A percentile compares a stretch with the other conserved stretches of the same genome.
Evolutionary conservation across 1,140 invertebrate genomes (phyloP).

Genomic region (roundworm (Caenorhabditis elegans)): DNA sequence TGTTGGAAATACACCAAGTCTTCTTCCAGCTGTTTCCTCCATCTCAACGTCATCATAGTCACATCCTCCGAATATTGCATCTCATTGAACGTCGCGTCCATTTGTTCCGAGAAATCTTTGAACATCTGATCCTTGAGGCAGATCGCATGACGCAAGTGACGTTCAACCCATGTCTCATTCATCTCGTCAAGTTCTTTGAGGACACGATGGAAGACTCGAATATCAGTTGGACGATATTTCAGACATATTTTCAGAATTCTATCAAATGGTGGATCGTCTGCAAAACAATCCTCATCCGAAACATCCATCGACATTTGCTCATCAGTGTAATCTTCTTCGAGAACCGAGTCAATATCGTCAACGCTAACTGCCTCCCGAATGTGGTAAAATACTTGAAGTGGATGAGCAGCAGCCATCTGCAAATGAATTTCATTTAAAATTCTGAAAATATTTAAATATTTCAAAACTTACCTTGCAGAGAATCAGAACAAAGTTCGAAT

Average conservation of each 20-base stretch:
- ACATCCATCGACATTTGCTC: not conserved
- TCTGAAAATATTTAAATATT: not conserved
- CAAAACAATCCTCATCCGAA: not conserved
- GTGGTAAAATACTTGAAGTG: constrained; percentile 30
- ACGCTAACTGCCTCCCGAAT: not conserved
- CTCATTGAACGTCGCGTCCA: not conserved
- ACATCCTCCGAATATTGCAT: not conserved
- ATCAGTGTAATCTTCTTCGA: not conserved
- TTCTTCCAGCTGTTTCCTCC: constrained; percentile 6
- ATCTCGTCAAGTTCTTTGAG: constrained; percentile 15
- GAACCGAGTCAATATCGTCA: not conserved
- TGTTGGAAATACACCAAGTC: not conserved
- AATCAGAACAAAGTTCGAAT: not conserved
- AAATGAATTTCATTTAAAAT: not conserved
- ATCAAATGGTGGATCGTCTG: not conserved
- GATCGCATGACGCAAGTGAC: not conserved
- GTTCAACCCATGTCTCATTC: constrained; percentile 31
- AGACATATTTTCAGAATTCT: not conserved
- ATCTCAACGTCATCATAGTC: not conserved
- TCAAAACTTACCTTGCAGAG: constrained; percentile 3
- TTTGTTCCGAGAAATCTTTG: not conserved
- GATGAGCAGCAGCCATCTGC: constrained; percentile 7
- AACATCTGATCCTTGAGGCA: not conserved
- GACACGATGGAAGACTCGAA: constrained; percentile 14
- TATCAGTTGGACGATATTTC: constrained; percentile 12